Percentiles rank a stretch among this genome's conserved stretches.
Evolutionary conservation across 2,888 invertebrate genomes (phyloP).

Genomic region (Callosobruchus maculatus): DNA sequence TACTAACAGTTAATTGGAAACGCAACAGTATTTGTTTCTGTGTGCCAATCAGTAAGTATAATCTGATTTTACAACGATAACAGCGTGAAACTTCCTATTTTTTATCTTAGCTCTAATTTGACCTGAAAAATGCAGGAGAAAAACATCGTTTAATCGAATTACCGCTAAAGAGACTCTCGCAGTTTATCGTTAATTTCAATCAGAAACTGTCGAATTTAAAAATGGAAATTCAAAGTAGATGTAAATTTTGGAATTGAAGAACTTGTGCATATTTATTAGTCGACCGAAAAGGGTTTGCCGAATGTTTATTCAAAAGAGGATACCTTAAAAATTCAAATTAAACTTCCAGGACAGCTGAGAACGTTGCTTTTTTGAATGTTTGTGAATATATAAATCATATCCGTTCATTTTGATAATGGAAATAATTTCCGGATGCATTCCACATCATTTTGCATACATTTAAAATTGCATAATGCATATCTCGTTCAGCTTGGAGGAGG

Average conservation of each 20-base stretch:
- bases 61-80: no score
- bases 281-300: slow-evolving; percentile 35
- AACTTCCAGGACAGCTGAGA: slow-evolving; percentile 31
- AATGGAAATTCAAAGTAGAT: slow-evolving; percentile 46
- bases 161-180: slow-evolving; percentile 14
- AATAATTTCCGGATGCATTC: not conserved
- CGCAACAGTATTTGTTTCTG: no score
- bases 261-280: slow-evolving; percentile 46
- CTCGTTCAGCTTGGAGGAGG: not conserved
- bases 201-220: slow-evolving; percentile 38
- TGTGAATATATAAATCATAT: not conserved
- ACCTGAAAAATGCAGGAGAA: not conserved
- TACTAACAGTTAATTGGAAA: no score
- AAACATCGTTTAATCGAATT: not conserved
- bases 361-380: slow-evolving; percentile 18
- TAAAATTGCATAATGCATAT: not conserved
- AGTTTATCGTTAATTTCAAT: slow-evolving; percentile 24
- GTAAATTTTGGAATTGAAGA: slow-evolving; percentile 45
- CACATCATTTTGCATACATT: not conserved
- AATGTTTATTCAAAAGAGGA: slow-evolving; percentile 47
- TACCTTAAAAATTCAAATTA: slow-evolving; percentile 45
- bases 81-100: not conserved
- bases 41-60: no score
- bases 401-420: not conserved
- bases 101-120: not conserved